These are phyloP conservation scores for Hexactinellida sp. DNA, from an alignment of 37 sponge, comb jelly and placozoan genomes.

Conservation along the genomic window DNA sequence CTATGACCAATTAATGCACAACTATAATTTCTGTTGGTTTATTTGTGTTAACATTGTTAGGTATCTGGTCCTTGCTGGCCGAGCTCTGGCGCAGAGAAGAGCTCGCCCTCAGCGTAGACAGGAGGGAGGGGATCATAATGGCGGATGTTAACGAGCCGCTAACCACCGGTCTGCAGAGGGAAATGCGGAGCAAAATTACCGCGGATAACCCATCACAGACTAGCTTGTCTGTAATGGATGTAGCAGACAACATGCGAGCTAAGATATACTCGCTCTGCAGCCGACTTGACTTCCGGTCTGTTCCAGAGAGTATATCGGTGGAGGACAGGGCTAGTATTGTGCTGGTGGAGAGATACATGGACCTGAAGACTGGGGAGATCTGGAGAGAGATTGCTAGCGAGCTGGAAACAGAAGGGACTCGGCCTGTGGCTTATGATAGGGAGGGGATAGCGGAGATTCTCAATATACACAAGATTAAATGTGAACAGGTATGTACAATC, in stretches of 20 bases:
- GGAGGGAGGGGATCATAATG: constrained; percentile 42
- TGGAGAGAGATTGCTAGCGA: constrained; percentile 83
- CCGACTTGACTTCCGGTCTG: constrained; percentile 66
- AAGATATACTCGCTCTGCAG: constrained; percentile 81
- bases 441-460: constrained; percentile 71
- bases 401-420: constrained; percentile 62
- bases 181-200: neutral
- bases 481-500: constrained; percentile 41
- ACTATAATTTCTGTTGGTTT: too few species aligned
- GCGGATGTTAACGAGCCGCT: constrained; percentile 41
- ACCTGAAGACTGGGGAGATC: constrained; percentile 89
- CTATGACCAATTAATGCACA: too few species aligned
- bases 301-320: constrained; percentile 33
- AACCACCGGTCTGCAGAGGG: neutral
- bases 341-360: constrained; percentile 70
- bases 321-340: constrained; percentile 80
- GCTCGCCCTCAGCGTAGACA: constrained; percentile 60
- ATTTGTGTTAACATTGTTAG: too few species aligned
- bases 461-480: constrained; percentile 56
- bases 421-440: constrained; percentile 79
- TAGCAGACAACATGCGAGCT: constrained; percentile 89
- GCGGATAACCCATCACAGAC: neutral
- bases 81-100: constrained; percentile 85
- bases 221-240: constrained; percentile 50
- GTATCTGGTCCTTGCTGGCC: constrained; percentile 63